Evolutionary conservation across 2,113 vertebrate species (phyloP).

Genomic region (Xerus inauris): DNA sequence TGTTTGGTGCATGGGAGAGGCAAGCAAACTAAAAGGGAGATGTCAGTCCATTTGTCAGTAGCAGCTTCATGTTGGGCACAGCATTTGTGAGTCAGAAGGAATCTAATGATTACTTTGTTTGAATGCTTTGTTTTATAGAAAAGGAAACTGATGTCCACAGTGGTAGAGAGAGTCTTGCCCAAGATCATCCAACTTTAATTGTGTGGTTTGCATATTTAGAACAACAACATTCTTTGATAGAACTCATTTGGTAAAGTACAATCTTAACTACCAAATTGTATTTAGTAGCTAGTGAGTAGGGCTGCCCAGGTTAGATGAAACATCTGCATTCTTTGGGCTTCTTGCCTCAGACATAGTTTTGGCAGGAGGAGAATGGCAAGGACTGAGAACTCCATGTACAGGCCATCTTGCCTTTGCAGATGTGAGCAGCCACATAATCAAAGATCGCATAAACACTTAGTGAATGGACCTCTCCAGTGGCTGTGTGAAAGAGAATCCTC

Average conservation of each 20-base stretch:
- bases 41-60: background rate
- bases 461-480: too few species aligned
- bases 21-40: background rate
- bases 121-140: slow-evolving; percentile 22
- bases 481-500: background rate
- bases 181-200: background rate
- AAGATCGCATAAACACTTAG: background rate
- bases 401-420: background rate
- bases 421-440: background rate
- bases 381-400: too few species aligned
- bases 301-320: background rate
- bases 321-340: background rate
- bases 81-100: slow-evolving; percentile 1
- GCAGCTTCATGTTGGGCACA: background rate
- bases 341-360: background rate
- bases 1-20: fast-evolving
- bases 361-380: background rate
- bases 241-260: slow-evolving; percentile 6
- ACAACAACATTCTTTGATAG: background rate
- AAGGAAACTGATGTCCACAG: background rate
- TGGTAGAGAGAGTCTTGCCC: background rate
- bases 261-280: background rate
- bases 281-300: background rate
- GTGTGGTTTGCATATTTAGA: slow-evolving; percentile 3
- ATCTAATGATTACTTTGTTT: background rate